Evolutionary conservation across 2,888 invertebrate species (phyloP).

Genomic region (Caradrina kadenii): DNA sequence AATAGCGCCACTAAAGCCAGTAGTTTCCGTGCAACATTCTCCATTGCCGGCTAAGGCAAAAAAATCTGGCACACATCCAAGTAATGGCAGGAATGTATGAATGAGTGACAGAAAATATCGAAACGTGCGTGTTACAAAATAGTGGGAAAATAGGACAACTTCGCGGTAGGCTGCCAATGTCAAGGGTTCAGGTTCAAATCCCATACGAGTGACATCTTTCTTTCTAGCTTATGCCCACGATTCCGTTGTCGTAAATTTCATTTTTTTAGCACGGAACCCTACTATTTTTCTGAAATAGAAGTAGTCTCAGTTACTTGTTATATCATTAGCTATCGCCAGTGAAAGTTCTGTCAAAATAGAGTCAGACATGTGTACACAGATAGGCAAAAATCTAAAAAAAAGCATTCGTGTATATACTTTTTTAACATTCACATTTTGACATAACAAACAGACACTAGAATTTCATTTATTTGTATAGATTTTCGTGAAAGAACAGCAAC

Average conservation of each 20-base stretch:
- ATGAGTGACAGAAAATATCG: slow-evolving; percentile 63
- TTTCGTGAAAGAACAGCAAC: slow-evolving; percentile 16
- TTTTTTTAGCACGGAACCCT: too few relatives aligned
- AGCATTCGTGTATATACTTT: too few relatives aligned
- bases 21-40: slow-evolving; percentile 15
- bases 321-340: too few relatives aligned
- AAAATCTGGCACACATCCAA: slow-evolving; percentile 66
- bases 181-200: slow-evolving; percentile 51
- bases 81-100: slow-evolving; percentile 60
- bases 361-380: too few relatives aligned
- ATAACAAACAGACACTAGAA: too few relatives aligned
- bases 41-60: slow-evolving; percentile 53
- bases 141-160: slow-evolving; percentile 23
- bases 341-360: too few relatives aligned
- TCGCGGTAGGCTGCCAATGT: slow-evolving; percentile 46
- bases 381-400: too few relatives aligned
- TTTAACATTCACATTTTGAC: too few relatives aligned
- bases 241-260: too few relatives aligned
- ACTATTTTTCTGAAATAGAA: too few relatives aligned
- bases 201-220: slow-evolving; percentile 7
- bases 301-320: too few relatives aligned
- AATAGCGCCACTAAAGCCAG: neutral
- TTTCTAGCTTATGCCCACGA: too few relatives aligned
- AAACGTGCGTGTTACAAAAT: slow-evolving; percentile 41
- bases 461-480: slow-evolving; percentile 13